phyloP scores from a whole-genome alignment of 2,888 invertebrate species.

The Pyrgus malvae region DNA sequence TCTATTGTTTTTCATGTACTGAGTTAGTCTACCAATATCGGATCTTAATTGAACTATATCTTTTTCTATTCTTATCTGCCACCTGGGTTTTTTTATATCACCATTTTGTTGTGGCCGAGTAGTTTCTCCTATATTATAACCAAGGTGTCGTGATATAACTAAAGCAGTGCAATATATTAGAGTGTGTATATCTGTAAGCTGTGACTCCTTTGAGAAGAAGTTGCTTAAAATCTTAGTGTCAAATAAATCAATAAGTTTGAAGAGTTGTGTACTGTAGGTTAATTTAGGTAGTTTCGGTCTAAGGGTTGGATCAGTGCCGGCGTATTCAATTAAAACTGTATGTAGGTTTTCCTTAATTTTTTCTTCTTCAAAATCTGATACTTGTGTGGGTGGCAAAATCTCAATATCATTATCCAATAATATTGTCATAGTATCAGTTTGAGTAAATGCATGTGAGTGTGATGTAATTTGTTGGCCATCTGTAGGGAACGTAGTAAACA shows the following conservation, averaged over 20 bases:
- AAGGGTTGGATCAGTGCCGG: neutral
- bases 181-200: slow-evolving; percentile 24
- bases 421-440: neutral
- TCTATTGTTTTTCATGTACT: slow-evolving; percentile 31
- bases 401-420: neutral
- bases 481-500: neutral
- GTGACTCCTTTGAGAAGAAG: neutral
- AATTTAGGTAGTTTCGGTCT: slow-evolving; percentile 19
- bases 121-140: slow-evolving; percentile 22
- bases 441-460: neutral
- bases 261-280: slow-evolving; percentile 2
- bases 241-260: slow-evolving; percentile 1
- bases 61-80: slow-evolving; percentile 31
- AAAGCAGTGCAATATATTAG: slow-evolving; percentile 30
- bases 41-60: slow-evolving; percentile 30
- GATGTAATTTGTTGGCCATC: neutral
- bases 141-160: slow-evolving; percentile 22
- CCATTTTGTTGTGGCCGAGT: neutral
- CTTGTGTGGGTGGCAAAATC: neutral
- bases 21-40: slow-evolving; percentile 31
- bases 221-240: slow-evolving; percentile 2
- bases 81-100: slow-evolving; percentile 22
- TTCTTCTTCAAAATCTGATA: neutral
- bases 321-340: neutral
- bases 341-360: neutral